Evolutionary conservation across 2,888 invertebrate species (phyloP), one percentile per base, ranked within the genome.

Genomic region (Phyto melanocephala): DNA sequence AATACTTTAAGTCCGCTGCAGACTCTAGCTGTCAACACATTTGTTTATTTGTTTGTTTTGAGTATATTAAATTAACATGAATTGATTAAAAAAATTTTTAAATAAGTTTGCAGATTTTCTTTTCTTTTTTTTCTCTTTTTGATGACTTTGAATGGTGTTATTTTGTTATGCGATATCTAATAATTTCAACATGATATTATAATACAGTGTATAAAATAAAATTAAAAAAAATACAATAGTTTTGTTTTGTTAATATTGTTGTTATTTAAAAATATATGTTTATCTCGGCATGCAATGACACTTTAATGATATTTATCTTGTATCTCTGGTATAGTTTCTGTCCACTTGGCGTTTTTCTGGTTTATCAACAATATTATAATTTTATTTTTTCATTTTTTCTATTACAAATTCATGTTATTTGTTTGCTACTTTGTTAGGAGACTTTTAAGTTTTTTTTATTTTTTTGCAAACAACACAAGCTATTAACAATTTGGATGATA

Each of bases 221-320:
- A n/a, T n/a, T n/a, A n/a, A n/a, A n/a, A n/a, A n/a, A 45, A 45
- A 45, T 17, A 45, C 45, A 45, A 20, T 52, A 37, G 50, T 67
- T 67, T 52, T 37, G 22, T 24, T 42, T n/a, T 67, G 13, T 50
- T 56, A 13, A 63, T 42, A 17, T 54, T 71, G 65, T 37, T 81
- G 58, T 17, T 47, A 40, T 56, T 37, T 28, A 47, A 65, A 28
- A 28, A 28, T 28, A 28, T 5, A 52, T 62, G 35, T 63, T 63
- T 70, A 76, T 81, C 75, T 52, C 11, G 45, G 40, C 74, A 82
- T 78, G 78, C 78, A 78, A 75, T 75, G 70, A 82, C 78, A 79
- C 15, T 75, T 79, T 75, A 79, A 67, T 62, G 65, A 79, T 76
- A 40, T 79, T 79, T 79, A 82, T 82, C 82, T 65, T 71, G 65